These are phyloP conservation scores for Oxystoma pomonae DNA, from an alignment of 2,888 invertebrate genomes.

Conservation along the genomic window DNA sequence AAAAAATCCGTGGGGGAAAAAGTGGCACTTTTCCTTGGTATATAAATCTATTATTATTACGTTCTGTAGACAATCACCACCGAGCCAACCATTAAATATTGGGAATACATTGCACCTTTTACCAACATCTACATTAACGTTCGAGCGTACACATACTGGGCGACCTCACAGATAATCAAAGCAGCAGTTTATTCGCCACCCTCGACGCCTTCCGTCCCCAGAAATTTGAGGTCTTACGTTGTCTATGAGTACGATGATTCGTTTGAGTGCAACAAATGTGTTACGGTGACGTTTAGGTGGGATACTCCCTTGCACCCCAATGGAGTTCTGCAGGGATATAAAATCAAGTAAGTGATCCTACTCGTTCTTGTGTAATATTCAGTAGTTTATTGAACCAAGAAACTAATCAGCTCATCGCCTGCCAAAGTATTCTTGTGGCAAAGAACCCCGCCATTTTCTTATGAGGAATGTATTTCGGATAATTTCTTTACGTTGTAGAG, in stretches of 20 bases:
- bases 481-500: too few relatives aligned
- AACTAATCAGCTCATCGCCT: too few relatives aligned
- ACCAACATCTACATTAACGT: slow-evolving; percentile 68
- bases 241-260: slow-evolving; percentile 48
- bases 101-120: slow-evolving; percentile 60
- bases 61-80: slow-evolving; percentile 51
- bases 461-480: too few relatives aligned
- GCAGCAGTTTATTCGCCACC: slow-evolving; percentile 71
- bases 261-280: slow-evolving; percentile 22
- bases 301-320: slow-evolving; percentile 68
- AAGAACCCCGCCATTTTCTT: too few relatives aligned
- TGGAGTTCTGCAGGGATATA: slow-evolving; percentile 71
- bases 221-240: slow-evolving; percentile 69
- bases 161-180: slow-evolving; percentile 62
- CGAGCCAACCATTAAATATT: slow-evolving; percentile 52
- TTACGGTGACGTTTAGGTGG: slow-evolving; percentile 69
- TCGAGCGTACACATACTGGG: slow-evolving; percentile 83
- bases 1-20: too few relatives aligned
- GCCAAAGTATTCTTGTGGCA: too few relatives aligned
- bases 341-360: slow-evolving; percentile 44
- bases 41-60: not conserved
- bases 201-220: slow-evolving; percentile 73
- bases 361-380: not conserved
- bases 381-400: too few relatives aligned
- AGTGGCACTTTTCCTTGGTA: too few relatives aligned